A percentile compares a stretch with the other conserved stretches of the same genome.
These are phyloP conservation scores for Brotogeris chrysoptera DNA, from an alignment of 2,797 vertebrate species.

Conservation along the genomic window DNA sequence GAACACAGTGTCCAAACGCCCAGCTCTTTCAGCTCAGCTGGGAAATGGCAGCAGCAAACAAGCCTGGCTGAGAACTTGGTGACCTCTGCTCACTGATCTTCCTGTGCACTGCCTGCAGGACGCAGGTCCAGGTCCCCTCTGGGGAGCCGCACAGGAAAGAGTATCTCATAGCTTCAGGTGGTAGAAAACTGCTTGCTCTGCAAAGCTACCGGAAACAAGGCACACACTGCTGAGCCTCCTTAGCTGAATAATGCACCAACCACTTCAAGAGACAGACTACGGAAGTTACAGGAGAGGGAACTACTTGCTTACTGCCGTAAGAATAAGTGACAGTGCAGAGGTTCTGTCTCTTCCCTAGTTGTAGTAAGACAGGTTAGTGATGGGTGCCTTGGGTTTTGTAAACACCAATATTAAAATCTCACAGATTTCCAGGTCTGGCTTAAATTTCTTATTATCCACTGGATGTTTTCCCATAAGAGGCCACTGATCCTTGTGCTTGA, in stretches of 20 bases:
- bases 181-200: constrained; percentile 4
- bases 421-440: background rate
- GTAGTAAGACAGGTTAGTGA: background rate
- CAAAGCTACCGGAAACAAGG: background rate
- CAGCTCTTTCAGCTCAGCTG: background rate
- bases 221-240: background rate
- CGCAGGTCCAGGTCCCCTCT: background rate
- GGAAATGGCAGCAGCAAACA: constrained; percentile 6
- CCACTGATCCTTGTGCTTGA: background rate
- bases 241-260: background rate
- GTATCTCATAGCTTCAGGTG: constrained; percentile 20
- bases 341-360: background rate
- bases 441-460: background rate
- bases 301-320: background rate
- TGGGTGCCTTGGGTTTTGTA: background rate
- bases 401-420: background rate
- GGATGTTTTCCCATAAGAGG: background rate
- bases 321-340: background rate
- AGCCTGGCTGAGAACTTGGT: background rate
- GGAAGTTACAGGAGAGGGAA: constrained; percentile 1
- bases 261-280: background rate
- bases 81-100: constrained; percentile 35
- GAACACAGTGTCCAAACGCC: background rate
- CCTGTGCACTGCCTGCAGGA: background rate
- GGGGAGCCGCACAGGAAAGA: background rate